Percentiles rank a stretch among this genome's conserved stretches.
Conservation (phyloP, 2,888 invertebrate species). For the Adineta ricciae region DNA sequence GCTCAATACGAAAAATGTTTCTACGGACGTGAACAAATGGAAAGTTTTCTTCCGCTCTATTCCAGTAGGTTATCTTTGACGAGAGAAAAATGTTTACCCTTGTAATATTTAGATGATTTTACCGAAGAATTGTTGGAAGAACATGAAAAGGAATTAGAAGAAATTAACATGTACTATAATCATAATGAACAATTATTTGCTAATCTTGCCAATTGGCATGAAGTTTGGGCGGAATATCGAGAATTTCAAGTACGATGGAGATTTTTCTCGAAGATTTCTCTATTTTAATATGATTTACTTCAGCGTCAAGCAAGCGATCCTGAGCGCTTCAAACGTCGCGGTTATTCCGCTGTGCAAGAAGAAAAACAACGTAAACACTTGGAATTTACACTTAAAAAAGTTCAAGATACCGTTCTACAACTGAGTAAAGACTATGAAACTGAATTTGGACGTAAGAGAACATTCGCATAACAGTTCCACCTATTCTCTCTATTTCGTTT, state of each 20-base stretch:
- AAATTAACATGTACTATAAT: not conserved
- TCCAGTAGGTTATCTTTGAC: slow-evolving; percentile 7
- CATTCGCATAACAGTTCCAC: too few species aligned
- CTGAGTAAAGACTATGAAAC: not conserved
- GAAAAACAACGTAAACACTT: slow-evolving; percentile 17
- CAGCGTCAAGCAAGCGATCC: not conserved
- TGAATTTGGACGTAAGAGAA: not conserved
- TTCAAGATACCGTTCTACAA: not conserved
- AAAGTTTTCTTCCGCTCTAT: slow-evolving; percentile 1
- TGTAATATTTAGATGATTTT: not conserved
- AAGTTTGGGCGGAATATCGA: slow-evolving; percentile 2
- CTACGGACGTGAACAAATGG: slow-evolving; percentile 14
- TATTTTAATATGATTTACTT: not conserved
- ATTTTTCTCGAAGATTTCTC: too few species aligned
- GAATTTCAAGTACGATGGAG: not conserved
- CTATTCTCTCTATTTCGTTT: not conserved
- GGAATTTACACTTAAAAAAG: not conserved
- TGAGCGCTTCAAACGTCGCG: slow-evolving; percentile 9
- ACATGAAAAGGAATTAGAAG: slow-evolving; percentile 21
- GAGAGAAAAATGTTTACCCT: too few species aligned
- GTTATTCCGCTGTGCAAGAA: not conserved
- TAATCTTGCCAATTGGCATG: not conserved
- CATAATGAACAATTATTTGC: slow-evolving; percentile 12
- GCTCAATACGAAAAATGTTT: slow-evolving; percentile 20
- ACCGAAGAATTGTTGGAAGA: slow-evolving; percentile 3